Conservation (phyloP, 1,140 invertebrate species). For the Conus betulinus region DNA sequence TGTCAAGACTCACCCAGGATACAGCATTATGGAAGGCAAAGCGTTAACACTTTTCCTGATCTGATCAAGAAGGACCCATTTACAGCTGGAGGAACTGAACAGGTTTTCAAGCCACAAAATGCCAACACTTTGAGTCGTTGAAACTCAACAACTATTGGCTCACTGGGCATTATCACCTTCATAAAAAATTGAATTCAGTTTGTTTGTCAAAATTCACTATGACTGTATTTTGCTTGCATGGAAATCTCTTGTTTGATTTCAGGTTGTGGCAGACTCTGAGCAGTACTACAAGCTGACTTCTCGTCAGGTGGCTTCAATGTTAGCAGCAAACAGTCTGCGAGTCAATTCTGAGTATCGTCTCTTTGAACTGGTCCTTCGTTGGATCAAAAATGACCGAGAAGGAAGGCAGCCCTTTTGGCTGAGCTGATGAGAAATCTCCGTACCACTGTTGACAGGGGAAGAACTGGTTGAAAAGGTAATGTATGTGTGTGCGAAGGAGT, state of each 20-base stretch:
- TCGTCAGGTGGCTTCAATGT: slow-evolving; percentile 64
- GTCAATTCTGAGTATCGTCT: slow-evolving; percentile 70
- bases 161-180: too few species aligned
- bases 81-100: too few species aligned
- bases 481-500: neutral
- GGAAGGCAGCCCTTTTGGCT: slow-evolving; percentile 61
- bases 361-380: slow-evolving; percentile 68
- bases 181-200: too few species aligned
- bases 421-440: slow-evolving; percentile 69
- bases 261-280: slow-evolving; percentile 65
- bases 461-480: slow-evolving; percentile 73
- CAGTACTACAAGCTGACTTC: slow-evolving; percentile 68
- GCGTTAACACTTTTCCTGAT: too few species aligned
- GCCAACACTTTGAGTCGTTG: too few species aligned
- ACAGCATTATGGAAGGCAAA: too few species aligned
- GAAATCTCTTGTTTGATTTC: neutral
- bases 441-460: slow-evolving; percentile 71
- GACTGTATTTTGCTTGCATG: too few species aligned
- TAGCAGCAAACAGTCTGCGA: slow-evolving; percentile 65
- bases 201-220: too few species aligned
- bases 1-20: too few species aligned
- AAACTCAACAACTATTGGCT: too few species aligned
- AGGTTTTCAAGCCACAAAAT: too few species aligned
- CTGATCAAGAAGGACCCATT: too few species aligned
- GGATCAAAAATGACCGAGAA: slow-evolving; percentile 62